Evolutionary conservation across 2,113 vertebrate species (phyloP), one percentile per base, ranked within the genome.

Genomic region (Pachycephala philippinensis): DNA sequence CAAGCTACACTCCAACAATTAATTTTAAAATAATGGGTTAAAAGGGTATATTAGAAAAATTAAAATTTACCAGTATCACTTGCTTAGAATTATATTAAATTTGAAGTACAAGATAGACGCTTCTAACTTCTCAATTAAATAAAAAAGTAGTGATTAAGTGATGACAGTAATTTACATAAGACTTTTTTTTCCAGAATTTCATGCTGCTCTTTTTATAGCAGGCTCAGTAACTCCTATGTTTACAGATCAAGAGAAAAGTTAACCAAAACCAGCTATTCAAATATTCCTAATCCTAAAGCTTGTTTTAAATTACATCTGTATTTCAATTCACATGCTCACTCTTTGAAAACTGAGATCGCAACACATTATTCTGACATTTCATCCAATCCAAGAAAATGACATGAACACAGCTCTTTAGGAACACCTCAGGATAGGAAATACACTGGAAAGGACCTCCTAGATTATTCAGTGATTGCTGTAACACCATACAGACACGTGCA

Each of bases 211-310:
- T 75, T 74, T 63, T 72, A 60, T 13, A 82, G 81, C 52, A 56
- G 23, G 24, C 30, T 87, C 21, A 45, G 27, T 91, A 87, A 83
- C 28, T 89, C 57, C 57, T 37, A 30, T 45, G 42, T 79, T 93
- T 87, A 83, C 35, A 50, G 69, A 87, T 72, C 53, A 84, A 92
- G 69, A 85, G 40, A 56, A 79, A 84, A 79, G 37, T 71, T 89
- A 89, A 79, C 57, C 49, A 95, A 91, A 91, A 93, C 42, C 80
- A 94, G 35, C n/a, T 89, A 90, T 61, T 85, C 53, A 65, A 56
- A 91, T 63, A 87, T 35, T 84, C 35, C 5, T 75, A 82, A 87
- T 53, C 35, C 45, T 76, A 61, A 82, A 91, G 19, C 45, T 94
- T 89, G 74, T 54, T 91, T 78, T 64, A 83, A 85, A 26, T 90